Conservation (phyloP, 2,888 invertebrate species). For the Stegana nigrithorax region DNA sequence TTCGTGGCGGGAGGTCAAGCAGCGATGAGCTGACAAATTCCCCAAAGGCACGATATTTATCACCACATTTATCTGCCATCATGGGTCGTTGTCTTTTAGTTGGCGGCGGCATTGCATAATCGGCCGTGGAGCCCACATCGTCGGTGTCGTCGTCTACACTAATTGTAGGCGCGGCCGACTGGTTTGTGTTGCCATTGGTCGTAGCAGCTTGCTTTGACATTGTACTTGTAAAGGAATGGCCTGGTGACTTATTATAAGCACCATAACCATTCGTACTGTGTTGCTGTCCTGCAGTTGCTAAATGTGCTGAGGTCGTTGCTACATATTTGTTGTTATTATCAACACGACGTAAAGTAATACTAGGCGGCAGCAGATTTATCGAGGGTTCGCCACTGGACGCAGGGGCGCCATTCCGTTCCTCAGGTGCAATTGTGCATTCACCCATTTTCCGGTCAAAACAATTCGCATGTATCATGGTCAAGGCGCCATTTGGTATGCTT, state of each 20-base stretch:
- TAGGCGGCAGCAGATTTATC: neutral
- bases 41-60: slow-evolving; percentile 60
- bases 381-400: neutral
- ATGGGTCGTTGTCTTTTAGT: neutral
- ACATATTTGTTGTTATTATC: neutral
- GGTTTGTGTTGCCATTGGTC: neutral
- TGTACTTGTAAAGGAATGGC: too few species aligned
- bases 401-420: neutral
- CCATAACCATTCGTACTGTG: too few species aligned
- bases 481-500: neutral
- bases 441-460: too few species aligned
- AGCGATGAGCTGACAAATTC: slow-evolving; percentile 65
- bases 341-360: slow-evolving; percentile 4
- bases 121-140: neutral
- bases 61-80: neutral
- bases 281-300: too few species aligned
- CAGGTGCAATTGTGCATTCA: neutral
- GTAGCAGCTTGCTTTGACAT: neutral
- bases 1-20: slow-evolving; percentile 59
- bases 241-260: too few species aligned
- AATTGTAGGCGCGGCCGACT: neutral
- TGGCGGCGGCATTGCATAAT: neutral
- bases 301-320: neutral
- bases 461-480: neutral
- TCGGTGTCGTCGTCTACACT: neutral